Evolutionary conservation across 1,140 invertebrate genomes (phyloP), one percentile per base, ranked within the genome.

Genomic region (Dinothrombium tinctorium): DNA sequence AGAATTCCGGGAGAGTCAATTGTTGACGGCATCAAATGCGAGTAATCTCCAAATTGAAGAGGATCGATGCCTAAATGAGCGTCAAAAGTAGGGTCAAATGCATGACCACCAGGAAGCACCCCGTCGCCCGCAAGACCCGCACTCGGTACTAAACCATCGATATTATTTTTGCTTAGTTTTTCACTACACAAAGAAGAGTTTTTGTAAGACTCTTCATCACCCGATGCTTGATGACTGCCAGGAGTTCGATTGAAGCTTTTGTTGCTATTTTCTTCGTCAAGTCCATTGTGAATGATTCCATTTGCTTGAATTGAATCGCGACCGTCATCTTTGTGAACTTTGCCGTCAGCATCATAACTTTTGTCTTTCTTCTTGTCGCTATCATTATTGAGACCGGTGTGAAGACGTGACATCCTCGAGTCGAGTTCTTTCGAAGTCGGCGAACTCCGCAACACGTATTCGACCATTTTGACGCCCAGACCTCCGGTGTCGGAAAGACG

Each of bases 381-480:
- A 48, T 73, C 71, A 58, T 72, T 73, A 14, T 36, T 71, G 72
- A 47, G n/a, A n/a, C n/a, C n/a, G n/a, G n/a, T n/a, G n/a, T n/a
- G n/a, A n/a, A 15, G 79, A 57, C 26, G 65, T 48, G 72, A 40
- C 68, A 81, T 72, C 44, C 75, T 62, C 20, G 69, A 69, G 52
- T 81, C 77, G 45, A 73, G 51, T 45, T 73, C 71, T 44, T 76
- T 76, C 43, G 69, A 67, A 28, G 80, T 86, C 8, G 86, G 84
- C 36, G 84, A 89, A 41, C 77, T 78, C 17, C 59, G 55, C 44
- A 95, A 66, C 32, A 94, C 83, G 56, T 92, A 92, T 61, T 94
- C 86, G n/a, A 90, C 86, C 83, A 95, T 92, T 65, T 94, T 92
- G 39, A 90, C 79, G 40, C 83, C 83, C 39, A 92, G 69, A 23